These are phyloP conservation scores for Scotopteryx bipunctaria DNA, from an alignment of 2,888 invertebrate genomes.

Conservation along the genomic window DNA sequence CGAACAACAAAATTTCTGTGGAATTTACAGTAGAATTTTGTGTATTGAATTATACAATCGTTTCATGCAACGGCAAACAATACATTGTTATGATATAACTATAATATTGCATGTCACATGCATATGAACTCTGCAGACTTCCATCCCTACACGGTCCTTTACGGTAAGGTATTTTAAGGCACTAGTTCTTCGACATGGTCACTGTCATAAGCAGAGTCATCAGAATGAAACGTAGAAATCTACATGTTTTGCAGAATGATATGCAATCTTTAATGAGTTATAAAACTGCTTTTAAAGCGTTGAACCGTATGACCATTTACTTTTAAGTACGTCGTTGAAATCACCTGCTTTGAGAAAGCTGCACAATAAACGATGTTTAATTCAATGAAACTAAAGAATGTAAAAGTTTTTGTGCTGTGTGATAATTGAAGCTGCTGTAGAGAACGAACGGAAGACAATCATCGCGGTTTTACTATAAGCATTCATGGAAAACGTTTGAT, in stretches of 20 bases:
- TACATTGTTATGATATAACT: slow-evolving; percentile 4
- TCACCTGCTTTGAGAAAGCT: slow-evolving; percentile 24
- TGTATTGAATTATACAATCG: slow-evolving; percentile 18
- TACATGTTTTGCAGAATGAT: too few relatives aligned
- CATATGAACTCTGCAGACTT: too few relatives aligned
- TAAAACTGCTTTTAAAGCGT: slow-evolving; percentile 4
- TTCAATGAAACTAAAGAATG: slow-evolving; percentile 18
- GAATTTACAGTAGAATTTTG: too few relatives aligned
- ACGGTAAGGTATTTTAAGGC: too few relatives aligned
- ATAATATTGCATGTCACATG: slow-evolving; percentile 9
- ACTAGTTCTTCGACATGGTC: too few relatives aligned
- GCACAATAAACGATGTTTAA: slow-evolving; percentile 11
- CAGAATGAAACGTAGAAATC: too few relatives aligned
- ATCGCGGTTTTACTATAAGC: slow-evolving; percentile 36
- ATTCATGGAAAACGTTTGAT: slow-evolving; percentile 42
- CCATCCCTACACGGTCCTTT: too few relatives aligned
- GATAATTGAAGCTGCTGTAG: slow-evolving; percentile 6
- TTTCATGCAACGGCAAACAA: slow-evolving; percentile 23
- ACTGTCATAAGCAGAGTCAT: too few relatives aligned
- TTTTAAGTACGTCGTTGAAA: slow-evolving; percentile 6
- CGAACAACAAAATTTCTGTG: too few relatives aligned
- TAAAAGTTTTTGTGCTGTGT: slow-evolving; percentile 13
- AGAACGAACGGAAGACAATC: slow-evolving; percentile 28
- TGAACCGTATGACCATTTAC: background rate
- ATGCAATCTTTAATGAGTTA: background rate